Percentiles rank a stretch among this genome's conserved stretches.
phyloP scores from a whole-genome alignment of 2,113 vertebrate species.

The Corvus hawaiiensis region DNA sequence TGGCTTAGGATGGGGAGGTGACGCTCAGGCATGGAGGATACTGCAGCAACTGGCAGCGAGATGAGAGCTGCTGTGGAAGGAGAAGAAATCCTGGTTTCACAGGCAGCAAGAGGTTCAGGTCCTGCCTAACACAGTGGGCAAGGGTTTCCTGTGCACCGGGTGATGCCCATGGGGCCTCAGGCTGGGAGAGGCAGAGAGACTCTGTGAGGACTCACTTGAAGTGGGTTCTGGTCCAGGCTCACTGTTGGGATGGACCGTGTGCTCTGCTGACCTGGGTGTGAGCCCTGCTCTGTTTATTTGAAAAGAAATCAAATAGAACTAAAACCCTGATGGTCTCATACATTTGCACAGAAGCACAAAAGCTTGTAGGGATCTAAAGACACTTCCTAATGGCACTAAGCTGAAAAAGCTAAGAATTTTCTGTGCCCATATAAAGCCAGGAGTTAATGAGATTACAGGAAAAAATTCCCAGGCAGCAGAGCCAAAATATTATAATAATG shows the following conservation, averaged over 20 bases:
- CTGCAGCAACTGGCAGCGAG: fast-evolving
- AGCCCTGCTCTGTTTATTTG: neutral
- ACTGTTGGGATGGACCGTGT: fast-evolving
- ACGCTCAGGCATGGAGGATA: neutral
- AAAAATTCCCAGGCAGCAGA: conserved; percentile 28
- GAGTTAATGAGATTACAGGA: conserved; percentile 53
- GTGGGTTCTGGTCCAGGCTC: neutral
- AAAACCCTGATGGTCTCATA: neutral
- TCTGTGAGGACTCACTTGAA: neutral
- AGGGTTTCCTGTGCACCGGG: neutral
- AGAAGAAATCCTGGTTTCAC: neutral
- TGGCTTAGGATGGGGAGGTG: neutral
- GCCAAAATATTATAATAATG: conserved; percentile 54
- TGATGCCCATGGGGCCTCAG: fast-evolving
- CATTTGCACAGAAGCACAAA: neutral
- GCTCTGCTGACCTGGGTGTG: neutral
- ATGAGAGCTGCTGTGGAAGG: neutral
- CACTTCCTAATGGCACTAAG: conserved; percentile 7
- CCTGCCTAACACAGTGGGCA: fast-evolving
- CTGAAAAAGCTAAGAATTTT: conserved; percentile 43
- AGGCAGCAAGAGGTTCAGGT: neutral
- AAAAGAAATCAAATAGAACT: neutral
- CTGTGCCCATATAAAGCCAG: conserved; percentile 57
- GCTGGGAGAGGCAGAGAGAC: neutral
- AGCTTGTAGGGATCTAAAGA: neutral